A percentile compares a stretch with the other conserved stretches of the same genome.
Conservation (phyloP, 2,888 invertebrate species). For the Scaptomyza flava region DNA sequence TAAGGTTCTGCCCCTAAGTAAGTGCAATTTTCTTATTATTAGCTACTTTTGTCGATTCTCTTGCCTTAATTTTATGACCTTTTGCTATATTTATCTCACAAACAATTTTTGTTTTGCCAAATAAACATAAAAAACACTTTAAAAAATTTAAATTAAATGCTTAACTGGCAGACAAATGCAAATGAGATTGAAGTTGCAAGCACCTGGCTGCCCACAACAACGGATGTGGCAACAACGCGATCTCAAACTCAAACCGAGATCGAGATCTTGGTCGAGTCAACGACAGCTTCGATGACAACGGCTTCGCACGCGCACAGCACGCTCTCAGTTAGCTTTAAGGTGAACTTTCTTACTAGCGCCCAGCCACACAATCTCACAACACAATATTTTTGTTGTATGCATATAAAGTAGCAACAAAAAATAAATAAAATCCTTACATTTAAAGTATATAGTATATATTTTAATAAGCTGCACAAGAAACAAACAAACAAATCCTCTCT, state of each 20-base stretch:
- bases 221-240: slow-evolving; percentile 48
- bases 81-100: slow-evolving; percentile 17
- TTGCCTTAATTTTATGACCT: neutral
- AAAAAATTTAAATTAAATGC: slow-evolving; percentile 20
- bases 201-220: slow-evolving; percentile 44
- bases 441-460: slow-evolving; percentile 1
- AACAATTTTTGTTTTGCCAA: slow-evolving; percentile 13
- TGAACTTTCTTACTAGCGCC: slow-evolving; percentile 49
- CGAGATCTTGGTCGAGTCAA: slow-evolving; percentile 48
- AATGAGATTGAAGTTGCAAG: slow-evolving; percentile 55
- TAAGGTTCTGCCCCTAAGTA: neutral
- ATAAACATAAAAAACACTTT: neutral
- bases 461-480: slow-evolving; percentile 52
- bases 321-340: slow-evolving; percentile 67
- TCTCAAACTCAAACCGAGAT: slow-evolving; percentile 44
- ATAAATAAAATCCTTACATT: neutral
- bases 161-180: slow-evolving; percentile 56
- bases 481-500: neutral
- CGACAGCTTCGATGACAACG: slow-evolving; percentile 16
- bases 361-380: slow-evolving; percentile 1
- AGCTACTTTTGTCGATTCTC: neutral
- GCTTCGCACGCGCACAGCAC: slow-evolving; percentile 45
- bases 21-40: neutral
- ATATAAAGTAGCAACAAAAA: slow-evolving; percentile 17
- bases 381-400: slow-evolving; percentile 23